Conservation (phyloP, 2,797 vertebrate species). For the Rhinatrema bivittatum region DNA sequence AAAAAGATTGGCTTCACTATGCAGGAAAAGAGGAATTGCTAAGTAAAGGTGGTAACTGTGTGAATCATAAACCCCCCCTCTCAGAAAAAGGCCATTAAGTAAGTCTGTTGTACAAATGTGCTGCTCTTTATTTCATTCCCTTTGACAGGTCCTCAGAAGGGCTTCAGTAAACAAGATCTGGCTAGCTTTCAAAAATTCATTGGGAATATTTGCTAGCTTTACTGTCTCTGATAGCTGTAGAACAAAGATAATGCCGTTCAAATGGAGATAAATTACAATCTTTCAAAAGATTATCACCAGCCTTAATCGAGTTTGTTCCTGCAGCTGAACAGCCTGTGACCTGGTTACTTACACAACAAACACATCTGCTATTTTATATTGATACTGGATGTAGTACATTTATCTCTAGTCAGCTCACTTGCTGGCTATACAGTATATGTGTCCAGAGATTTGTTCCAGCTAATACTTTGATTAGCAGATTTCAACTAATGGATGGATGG, state of each 20-base stretch:
- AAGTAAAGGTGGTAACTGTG: constrained; percentile 38
- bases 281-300: constrained; percentile 60
- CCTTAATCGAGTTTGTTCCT: constrained; percentile 57
- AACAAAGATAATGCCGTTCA: constrained; percentile 59
- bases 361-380: constrained; percentile 23
- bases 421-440: background rate
- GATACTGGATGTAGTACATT: constrained; percentile 8
- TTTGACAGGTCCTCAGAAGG: constrained; percentile 44
- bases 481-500: background rate
- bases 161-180: constrained; percentile 43
- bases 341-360: constrained; percentile 52
- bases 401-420: constrained; percentile 6
- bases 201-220: constrained; percentile 61
- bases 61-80: constrained; percentile 47
- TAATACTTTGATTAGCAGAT: constrained; percentile 6
- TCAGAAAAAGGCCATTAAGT: constrained; percentile 45
- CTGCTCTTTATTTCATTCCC: constrained; percentile 40
- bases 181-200: constrained; percentile 62
- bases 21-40: constrained; percentile 38
- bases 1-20: constrained; percentile 18
- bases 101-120: constrained; percentile 44
- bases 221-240: constrained; percentile 42
- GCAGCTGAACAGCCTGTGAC: constrained; percentile 53
- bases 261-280: constrained; percentile 64
- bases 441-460: constrained; percentile 1